Conservation (phyloP, 2,888 invertebrate genomes). For the Drosophila mercatorum region DNA sequence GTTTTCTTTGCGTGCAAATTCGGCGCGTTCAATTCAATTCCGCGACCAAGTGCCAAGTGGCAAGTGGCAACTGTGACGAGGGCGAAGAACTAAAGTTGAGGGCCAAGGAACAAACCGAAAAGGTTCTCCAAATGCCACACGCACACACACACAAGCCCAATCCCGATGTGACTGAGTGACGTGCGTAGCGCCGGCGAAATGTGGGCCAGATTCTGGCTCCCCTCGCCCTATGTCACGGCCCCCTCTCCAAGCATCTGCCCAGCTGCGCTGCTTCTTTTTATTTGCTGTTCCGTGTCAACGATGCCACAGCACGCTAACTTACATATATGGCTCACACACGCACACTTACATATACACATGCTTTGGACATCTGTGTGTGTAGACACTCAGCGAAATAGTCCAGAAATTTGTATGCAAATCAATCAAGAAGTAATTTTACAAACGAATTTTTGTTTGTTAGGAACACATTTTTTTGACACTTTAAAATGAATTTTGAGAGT, state of each 20-base stretch:
- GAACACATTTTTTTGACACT: too few relatives aligned
- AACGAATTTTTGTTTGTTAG: not conserved
- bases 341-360: not conserved
- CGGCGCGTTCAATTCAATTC: constrained; percentile 69
- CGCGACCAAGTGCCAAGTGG: constrained; percentile 39
- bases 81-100: constrained; percentile 38
- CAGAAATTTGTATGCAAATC: not conserved
- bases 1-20: constrained; percentile 47
- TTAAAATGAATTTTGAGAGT: too few relatives aligned
- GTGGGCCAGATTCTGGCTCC: constrained; percentile 21
- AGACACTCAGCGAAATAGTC: not conserved
- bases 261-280: constrained; percentile 19
- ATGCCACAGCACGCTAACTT: constrained; percentile 64
- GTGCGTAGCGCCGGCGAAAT: constrained; percentile 55
- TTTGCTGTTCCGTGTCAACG: constrained; percentile 55
- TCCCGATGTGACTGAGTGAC: constrained; percentile 34
- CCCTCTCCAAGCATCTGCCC: not conserved
- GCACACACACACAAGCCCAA: not conserved
- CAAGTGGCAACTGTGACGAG: constrained; percentile 39
- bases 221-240: not conserved
- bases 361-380: not conserved
- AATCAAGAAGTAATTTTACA: not conserved
- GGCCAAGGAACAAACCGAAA: constrained; percentile 39
- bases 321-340: constrained; percentile 29
- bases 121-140: constrained; percentile 13